Evolutionary conservation across 2,113 vertebrate genomes (phyloP), one percentile per base, ranked within the genome.

Genomic region (Andinoacara biseriatus): DNA sequence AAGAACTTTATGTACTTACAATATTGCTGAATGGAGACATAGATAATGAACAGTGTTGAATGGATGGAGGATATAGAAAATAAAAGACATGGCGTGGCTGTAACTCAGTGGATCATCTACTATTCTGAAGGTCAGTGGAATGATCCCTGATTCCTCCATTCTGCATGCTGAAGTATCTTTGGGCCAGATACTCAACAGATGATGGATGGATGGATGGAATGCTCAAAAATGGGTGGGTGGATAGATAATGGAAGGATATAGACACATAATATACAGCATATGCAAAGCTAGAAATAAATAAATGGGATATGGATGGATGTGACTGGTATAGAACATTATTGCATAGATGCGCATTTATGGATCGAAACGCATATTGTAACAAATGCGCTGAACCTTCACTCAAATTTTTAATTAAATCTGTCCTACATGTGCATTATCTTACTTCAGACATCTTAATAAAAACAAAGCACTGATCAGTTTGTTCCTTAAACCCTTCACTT

Each of bases 381-480:
- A 63, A 29, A 49, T 31, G 15, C 67, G 26, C 4, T 10, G 10
- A 58, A 29, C n/a, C 57, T 57, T 78, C 72, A 57, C 17, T 61
- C 22, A 77, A 43, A 74, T 22, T 17, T 62, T 17, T 76, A 29
- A 58, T 60, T 83, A 22, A 58, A 76, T 52, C 24, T 72, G 17
- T 72, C 15, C 38, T 26, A 26, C 22, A 29, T n/a, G 7, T 26
- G 29, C 10, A 59, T 82, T 60, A 62, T 59, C 17, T 59, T 82
- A 83, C 58, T 61, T 14, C 20, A 74, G 56, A 54, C 76, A 77
- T 86, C 81, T 72, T 72, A 65, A 85, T 69, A 60, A 26, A 85
- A 89, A 85, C 54, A 3, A 78, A 84, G 38, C 54, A 60, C 31
- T 57, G 82, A 89, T 91, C 78, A 82, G 81, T 90, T 84, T 89